Base-by-base conservation (phyloP, 2,888 invertebrate genomes). In the Phortica magna region DNA sequence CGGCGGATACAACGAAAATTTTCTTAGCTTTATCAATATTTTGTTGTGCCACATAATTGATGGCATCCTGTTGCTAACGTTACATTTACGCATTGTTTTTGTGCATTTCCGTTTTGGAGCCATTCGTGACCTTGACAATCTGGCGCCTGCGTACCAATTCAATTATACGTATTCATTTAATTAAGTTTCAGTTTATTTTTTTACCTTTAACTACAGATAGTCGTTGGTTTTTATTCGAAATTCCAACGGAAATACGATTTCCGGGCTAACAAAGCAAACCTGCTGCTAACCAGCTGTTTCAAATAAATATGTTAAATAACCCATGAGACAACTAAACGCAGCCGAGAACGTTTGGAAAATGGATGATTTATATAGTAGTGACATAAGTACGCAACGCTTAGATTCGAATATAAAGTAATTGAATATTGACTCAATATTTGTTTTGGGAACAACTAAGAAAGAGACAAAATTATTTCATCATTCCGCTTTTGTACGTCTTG, bases 1-100 rank as follows among this genome's bases (percentile, higher is more conserved):
- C 71, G 31, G 31, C 57, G 10, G 42, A 73, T 77, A 81, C 82
- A 87, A 84, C 84, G 87, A 87, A 86, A 87, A 85, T 86, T 85
- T 48, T 48, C 6, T 31, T 72, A 43, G 78, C 78, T 80, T 80
- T 78, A 79, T 80, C 79, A 80, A 80, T 79, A 81, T 59, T 75
- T 78, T 61, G 78, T 76, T 77, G 77, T 72, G 80, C 71, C 73
- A 73, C 79, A 39, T 22, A 22, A 22, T 41, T 73, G 22, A 19
- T 72, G 39, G 55, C 3, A 7, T 14, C 17, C 75, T 80, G 88
- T 87, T 87, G 82, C 81, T 70, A 84, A 73, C 78, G 83, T 87
- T 82, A 75, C 85, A 83, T n/a, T 42, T 70, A 31, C 65, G 7
- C 67, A 76, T 82, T 84, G 81, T 83, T 86, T 81, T 83, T 81